These are phyloP conservation scores for Eumerus sabulonum DNA, from an alignment of 2,888 invertebrate genomes.

Conservation along the genomic window DNA sequence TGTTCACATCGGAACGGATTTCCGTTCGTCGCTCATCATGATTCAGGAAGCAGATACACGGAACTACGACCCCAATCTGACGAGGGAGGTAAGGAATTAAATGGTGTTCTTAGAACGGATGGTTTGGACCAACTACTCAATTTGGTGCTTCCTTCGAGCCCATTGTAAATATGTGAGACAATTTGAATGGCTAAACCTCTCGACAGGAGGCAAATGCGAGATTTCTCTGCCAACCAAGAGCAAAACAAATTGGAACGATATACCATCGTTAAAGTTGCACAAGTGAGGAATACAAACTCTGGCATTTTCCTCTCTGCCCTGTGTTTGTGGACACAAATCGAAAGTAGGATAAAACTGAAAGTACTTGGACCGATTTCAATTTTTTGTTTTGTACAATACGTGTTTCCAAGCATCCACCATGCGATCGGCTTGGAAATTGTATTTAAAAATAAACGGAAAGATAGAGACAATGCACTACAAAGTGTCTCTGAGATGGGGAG, in stretches of 20 bases:
- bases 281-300: slow-evolving; percentile 27
- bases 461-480: slow-evolving; percentile 41
- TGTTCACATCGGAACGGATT: slow-evolving; percentile 31
- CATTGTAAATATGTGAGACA: slow-evolving; percentile 41
- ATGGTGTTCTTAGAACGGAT: no score
- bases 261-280: slow-evolving; percentile 36
- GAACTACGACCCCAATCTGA: no score
- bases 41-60: slow-evolving; percentile 23
- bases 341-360: slow-evolving; percentile 64
- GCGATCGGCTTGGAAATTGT: no score
- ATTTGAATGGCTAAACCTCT: slow-evolving; percentile 30
- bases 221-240: slow-evolving; percentile 32
- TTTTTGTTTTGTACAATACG: slow-evolving; percentile 10
- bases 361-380: slow-evolving; percentile 63
- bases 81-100: no score
- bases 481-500: slow-evolving; percentile 44
- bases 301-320: slow-evolving; percentile 3
- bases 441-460: slow-evolving; percentile 11
- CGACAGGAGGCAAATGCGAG: slow-evolving; percentile 28
- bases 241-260: slow-evolving; percentile 62
- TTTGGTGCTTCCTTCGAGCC: slow-evolving; percentile 37
- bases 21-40: slow-evolving; percentile 38
- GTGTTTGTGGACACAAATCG: slow-evolving; percentile 51
- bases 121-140: no score
- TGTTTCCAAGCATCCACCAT: background rate